Evolutionary conservation across 1,140 invertebrate genomes (phyloP), one percentile per base, ranked within the genome.

Genomic region (Calephelis nemesis): DNA sequence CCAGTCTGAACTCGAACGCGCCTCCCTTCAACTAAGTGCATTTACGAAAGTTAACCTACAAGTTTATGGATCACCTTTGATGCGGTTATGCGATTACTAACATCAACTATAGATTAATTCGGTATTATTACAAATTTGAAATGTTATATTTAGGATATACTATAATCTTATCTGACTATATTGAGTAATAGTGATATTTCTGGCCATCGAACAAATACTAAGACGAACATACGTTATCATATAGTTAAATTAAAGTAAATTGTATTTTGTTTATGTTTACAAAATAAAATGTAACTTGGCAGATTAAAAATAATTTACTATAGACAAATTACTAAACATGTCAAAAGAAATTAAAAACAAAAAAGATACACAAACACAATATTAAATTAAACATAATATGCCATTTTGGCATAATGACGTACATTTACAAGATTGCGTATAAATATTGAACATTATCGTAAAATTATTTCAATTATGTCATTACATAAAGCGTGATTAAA

Each of bases 61-160:
- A 47, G 62, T 70, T 54, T 62, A 68, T 58, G 52, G 52, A 30
- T 54, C 52, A 54, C 49, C 47, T 12, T 64, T 71, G 47, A 70
- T 68, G 63, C 62, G 47, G 63, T 72, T 63, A 72, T 63, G 64
- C 48, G 7, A 68, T 63, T 52, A 45, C 58, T 69, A 72, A 62
- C 67, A 64, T 68, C 54, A 58, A 68, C 66, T 63, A 54, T 63
- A 48, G 19, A 49, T 71, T 69, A 69, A 69, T 69, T 72, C 63
- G 63, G 63, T 69, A 47, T 68, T 63, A 72, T 15, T 52, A 67
- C 50, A 47, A 69, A 60, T 69, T 30, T 69, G 39, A 66, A 58
- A 63, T 63, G 63, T 48, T 19, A 40, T 58, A 66, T 50, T 15
- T 65, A 52, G 69, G 10, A 63, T 62, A 66, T 67, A 39, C 60